phyloP scores from a whole-genome alignment of 1,140 invertebrate species.

The Drosophila melanica region DNA sequence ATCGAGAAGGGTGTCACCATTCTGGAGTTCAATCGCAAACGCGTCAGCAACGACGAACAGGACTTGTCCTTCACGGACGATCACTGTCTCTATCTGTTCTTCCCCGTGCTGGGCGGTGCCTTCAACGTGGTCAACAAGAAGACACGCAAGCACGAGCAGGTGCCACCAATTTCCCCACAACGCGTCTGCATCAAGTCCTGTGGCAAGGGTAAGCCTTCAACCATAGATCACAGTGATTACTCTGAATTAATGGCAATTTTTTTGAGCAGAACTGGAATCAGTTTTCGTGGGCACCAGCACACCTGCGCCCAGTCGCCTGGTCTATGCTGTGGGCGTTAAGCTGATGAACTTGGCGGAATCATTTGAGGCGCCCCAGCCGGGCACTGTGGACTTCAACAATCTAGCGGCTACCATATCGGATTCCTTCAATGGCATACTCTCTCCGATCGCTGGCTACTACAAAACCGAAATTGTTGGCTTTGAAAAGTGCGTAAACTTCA shows the following conservation, averaged over 20 bases:
- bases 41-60: slow-evolving; percentile 90
- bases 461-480: slow-evolving; percentile 89
- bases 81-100: slow-evolving; percentile 94
- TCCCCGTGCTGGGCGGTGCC: slow-evolving; percentile 92
- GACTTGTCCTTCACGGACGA: slow-evolving; percentile 93
- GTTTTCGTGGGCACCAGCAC: slow-evolving; percentile 86
- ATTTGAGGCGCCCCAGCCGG: slow-evolving; percentile 88
- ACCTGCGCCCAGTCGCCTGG: slow-evolving; percentile 86
- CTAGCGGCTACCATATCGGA: slow-evolving; percentile 88
- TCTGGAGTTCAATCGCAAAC: slow-evolving; percentile 91
- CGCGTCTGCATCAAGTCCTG: slow-evolving; percentile 93
- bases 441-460: slow-evolving; percentile 89
- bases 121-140: slow-evolving; percentile 94
- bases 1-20: slow-evolving; percentile 91
- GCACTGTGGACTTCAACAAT: slow-evolving; percentile 89
- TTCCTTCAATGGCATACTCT: slow-evolving; percentile 87
- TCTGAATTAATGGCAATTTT: not conserved
- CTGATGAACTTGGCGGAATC: slow-evolving; percentile 90
- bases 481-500: slow-evolving; percentile 86
- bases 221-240: accelerated
- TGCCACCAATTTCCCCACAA: slow-evolving; percentile 91
- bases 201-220: slow-evolving; percentile 86
- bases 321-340: slow-evolving; percentile 90
- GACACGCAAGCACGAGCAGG: slow-evolving; percentile 91
- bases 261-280: slow-evolving; percentile 78